Base-by-base conservation (phyloP, 2,797 vertebrate species). In the Neolamprologus multifasciatus region DNA sequence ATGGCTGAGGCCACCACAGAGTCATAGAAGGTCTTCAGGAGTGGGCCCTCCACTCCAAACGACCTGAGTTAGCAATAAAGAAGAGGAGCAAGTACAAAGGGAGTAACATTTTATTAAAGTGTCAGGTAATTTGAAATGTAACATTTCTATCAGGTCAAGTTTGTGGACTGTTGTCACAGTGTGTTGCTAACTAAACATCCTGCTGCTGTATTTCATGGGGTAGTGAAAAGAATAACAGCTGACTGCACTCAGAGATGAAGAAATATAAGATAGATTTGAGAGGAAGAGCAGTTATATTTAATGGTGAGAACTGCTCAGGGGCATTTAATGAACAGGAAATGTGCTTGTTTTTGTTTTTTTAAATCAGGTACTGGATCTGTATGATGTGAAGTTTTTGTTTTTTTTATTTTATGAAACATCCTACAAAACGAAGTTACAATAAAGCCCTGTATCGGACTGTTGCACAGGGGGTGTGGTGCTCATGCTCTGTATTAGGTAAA, bases 401-500 rank as follows among this genome's bases (percentile, higher is more conserved):
- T 33, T 64, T 38, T 64, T 5, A 38, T 64, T 64, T 38, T 38
- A n/a, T 64, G 31, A 38, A 38, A 64, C 19, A 38, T 38, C 33
- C 57, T 33, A 31, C 9, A 19, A 59, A 59, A 6, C 16, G 0
- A 59, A 57, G 14, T 10, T 59, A 59, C 26, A 16, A 10, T 59
- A 59, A 31, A 59, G 55, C 26, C 31, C 7, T 64, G 11, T 64
- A 38, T 36, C 11, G 3, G 59, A 64, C 17, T 36, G 10, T 36
- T 36, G 19, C 59, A 36, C 59, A 36, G 31, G 17, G 31, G 59
- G 0, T 36, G 59, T 36, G 59, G 59, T 8, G 0, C 10, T 64
- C 59, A 64, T 64, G 59, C 19, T 64, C 19, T n/a, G 31, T 64
- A 64, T 64, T 36, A n/a, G 31, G 17, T 64, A n/a, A n/a, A n/a